A percentile compares a stretch with the other conserved stretches of the same genome.
phyloP scores from a whole-genome alignment of 2,797 vertebrate species.

The Myripristis murdjan region DNA sequence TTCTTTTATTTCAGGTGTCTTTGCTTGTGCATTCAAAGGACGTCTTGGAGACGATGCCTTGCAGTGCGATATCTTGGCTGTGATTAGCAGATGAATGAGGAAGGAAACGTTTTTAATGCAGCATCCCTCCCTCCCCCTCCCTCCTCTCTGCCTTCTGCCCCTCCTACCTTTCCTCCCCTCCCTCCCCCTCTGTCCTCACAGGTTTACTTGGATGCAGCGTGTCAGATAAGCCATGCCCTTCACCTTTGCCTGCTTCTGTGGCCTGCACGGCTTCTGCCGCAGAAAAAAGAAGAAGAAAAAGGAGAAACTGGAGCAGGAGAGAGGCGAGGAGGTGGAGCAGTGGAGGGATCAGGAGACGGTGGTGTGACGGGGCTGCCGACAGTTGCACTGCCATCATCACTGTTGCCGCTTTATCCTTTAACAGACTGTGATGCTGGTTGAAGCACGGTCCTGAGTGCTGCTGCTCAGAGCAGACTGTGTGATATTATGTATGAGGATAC shows the following conservation, averaged over 20 bases:
- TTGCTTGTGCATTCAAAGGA: constrained; percentile 11
- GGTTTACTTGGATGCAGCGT: constrained; percentile 50
- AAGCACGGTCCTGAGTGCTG: not conserved
- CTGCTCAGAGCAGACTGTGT: constrained; percentile 32
- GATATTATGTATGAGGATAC: not conserved
- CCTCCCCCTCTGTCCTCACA: constrained; percentile 64
- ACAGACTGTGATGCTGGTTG: constrained; percentile 15
- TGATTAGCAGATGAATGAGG: constrained; percentile 15
- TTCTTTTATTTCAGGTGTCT: too few relatives aligned
- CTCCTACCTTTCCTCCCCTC: not conserved
- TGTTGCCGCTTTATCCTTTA: constrained; percentile 43
- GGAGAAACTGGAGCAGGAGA: constrained; percentile 66
- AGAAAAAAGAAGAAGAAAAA: constrained; percentile 84
- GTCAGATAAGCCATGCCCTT: constrained; percentile 91
- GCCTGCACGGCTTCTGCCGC: constrained; percentile 93
- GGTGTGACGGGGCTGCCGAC: constrained; percentile 66
- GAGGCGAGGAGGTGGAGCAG: constrained; percentile 59
- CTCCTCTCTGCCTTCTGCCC: not conserved
- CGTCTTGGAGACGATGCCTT: constrained; percentile 1
- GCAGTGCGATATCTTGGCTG: constrained; percentile 8
- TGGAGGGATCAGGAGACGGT: constrained; percentile 71
- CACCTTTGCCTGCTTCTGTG: constrained; percentile 96
- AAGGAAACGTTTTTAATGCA: constrained; percentile 25
- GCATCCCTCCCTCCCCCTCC: not conserved
- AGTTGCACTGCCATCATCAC: constrained; percentile 18